These are phyloP conservation scores for Scaptomyza caliginosa DNA, from an alignment of 2,888 invertebrate genomes.

Conservation along the genomic window DNA sequence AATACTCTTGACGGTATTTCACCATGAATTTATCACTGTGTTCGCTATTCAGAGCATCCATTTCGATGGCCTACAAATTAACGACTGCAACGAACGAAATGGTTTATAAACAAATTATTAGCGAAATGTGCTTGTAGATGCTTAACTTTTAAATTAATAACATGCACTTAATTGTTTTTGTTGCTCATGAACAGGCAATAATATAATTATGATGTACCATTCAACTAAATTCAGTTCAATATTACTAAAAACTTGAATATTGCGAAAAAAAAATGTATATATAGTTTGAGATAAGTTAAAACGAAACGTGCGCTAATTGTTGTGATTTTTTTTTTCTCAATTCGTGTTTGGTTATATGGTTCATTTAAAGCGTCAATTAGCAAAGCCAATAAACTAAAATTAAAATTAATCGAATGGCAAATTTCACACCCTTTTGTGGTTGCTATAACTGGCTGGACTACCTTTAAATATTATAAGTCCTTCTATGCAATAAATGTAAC, in stretches of 20 bases:
- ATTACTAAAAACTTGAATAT: too few species aligned
- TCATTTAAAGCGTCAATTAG: too few species aligned
- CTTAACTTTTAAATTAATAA: conserved; percentile 47
- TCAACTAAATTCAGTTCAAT: background rate
- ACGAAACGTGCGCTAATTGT: too few species aligned
- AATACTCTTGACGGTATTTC: conserved; percentile 85
- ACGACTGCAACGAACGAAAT: conserved; percentile 52
- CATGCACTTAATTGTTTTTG: background rate
- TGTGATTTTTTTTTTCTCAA: too few species aligned
- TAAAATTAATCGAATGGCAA: too few species aligned
- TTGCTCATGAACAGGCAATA: background rate
- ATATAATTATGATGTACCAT: conserved; percentile 1
- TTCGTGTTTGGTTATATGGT: too few species aligned
- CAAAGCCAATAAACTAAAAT: too few species aligned
- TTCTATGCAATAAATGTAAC: background rate
- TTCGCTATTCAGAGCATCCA: conserved; percentile 37
- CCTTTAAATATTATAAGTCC: background rate
- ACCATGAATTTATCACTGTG: conserved; percentile 74
- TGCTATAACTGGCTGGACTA: background rate
- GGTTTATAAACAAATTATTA: conserved; percentile 3
- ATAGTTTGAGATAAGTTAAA: background rate
- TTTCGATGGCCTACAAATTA: conserved; percentile 16
- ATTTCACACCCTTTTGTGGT: background rate
- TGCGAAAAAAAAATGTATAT: background rate
- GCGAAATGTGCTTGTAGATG: conserved; percentile 8